Base-by-base conservation (phyloP, 1,140 invertebrate genomes). In the Drosophila grimshawi region DNA sequence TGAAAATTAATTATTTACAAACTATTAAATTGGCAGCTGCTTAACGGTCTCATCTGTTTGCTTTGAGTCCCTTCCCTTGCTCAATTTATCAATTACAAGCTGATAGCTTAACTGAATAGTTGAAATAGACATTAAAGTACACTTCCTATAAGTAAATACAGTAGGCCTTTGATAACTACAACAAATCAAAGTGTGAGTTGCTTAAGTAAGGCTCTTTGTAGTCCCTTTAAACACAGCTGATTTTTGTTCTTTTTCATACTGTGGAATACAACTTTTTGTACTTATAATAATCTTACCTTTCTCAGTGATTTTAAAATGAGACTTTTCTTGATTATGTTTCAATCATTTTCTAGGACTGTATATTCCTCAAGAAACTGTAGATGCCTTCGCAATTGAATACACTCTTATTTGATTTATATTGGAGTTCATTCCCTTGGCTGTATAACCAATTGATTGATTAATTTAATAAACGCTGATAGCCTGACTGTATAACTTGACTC, bases 1-100 rank as follows among this genome's bases (percentile, higher is more conserved):
- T 86, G 85, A 88, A 89, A 89, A 88, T 88, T 88, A 88, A 88
- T 88, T 88, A 88, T 88, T 88, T 71, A 88, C 73, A 88, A 89
- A 88, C 78, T 88, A 77, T 88, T 88, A 86, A 86, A 82, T 82
- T 86, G 76, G 56, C 72, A 70, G 33, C 4, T 45, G 62, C 78
- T 73, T 85, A 80, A 83, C 74, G 76, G 81, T 32, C 7, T 8
- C 35, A 43, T 4, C 3, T 33, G 4, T 10, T 27, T 5, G 7
- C 5, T 27, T 32, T 19, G 19, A 0, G 0, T 19, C 19, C 19
- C 19, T 29, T 48, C 19, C 5, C 27, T 5, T 3, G 4, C 27
- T 3, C 10, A 10, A 3, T 4, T 6, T 60, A 80, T 86, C 85
- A 85, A 86, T 85, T 81, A 86, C 62, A 52, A 19, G 41, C 32